Conservation (phyloP, 2,797 vertebrate genomes). For the Peromyscus attwateri region DNA sequence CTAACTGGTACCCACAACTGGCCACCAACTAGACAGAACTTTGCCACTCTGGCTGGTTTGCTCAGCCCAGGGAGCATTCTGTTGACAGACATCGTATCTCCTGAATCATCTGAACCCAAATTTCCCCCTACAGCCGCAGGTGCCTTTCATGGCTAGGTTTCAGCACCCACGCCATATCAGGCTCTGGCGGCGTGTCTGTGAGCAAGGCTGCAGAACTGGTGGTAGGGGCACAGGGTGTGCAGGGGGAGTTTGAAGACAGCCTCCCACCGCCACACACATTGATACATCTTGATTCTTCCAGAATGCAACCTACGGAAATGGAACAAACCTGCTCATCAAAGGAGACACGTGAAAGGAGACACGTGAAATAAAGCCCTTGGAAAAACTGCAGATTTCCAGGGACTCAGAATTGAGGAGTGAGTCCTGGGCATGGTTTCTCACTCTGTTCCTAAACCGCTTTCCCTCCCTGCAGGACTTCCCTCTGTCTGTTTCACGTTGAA, state of each 20-base stretch:
- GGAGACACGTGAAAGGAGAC: too few relatives aligned
- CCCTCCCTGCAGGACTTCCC: background rate
- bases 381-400: background rate
- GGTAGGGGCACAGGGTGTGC: rapidly evolving
- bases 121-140: background rate
- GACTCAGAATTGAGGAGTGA: background rate
- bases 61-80: background rate
- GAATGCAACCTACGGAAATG: conserved; percentile 37
- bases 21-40: background rate
- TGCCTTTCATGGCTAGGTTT: background rate
- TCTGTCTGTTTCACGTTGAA: background rate
- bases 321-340: background rate
- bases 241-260: background rate
- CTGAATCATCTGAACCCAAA: background rate
- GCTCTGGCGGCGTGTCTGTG: background rate
- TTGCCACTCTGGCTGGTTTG: background rate
- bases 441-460: background rate
- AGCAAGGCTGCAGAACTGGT: background rate
- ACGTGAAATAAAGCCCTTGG: background rate
- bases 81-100: background rate
- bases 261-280: background rate
- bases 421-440: background rate
- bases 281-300: conserved; percentile 30
- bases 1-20: background rate
- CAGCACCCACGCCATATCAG: background rate